A percentile compares a stretch with the other conserved stretches of the same genome.
These are phyloP conservation scores for Haemorhous mexicanus DNA, from an alignment of 2,113 vertebrate species.

Conservation along the genomic window DNA sequence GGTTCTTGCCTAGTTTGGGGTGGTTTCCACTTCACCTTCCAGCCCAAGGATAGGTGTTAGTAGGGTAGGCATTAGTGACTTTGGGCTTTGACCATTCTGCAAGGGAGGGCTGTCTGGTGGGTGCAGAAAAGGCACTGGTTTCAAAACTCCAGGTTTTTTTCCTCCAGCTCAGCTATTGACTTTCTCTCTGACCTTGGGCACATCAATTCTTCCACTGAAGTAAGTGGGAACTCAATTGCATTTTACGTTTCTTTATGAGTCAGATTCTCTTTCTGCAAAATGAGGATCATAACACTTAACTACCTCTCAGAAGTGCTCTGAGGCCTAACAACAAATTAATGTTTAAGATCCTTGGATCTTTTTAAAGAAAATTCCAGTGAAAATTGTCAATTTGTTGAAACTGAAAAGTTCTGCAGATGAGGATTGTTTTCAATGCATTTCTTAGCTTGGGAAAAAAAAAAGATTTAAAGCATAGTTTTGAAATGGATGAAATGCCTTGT, in stretches of 20 bases:
- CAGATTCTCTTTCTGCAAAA: conserved; percentile 61
- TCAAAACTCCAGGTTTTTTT: background rate
- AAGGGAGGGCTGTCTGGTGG: background rate
- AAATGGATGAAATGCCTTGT: conserved; percentile 25
- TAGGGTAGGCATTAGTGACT: background rate
- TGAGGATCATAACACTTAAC: conserved; percentile 65
- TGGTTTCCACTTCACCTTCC: background rate
- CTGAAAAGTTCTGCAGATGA: conserved; percentile 29
- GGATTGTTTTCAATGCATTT: conserved; percentile 28
- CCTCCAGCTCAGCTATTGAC: conserved; percentile 2
- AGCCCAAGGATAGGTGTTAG: background rate
- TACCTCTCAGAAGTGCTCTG: conserved; percentile 49
- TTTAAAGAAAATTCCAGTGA: conserved; percentile 8
- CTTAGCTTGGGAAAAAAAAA: background rate
- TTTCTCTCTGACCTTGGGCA: conserved; percentile 52
- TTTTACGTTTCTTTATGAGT: conserved; percentile 60
- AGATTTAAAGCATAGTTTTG: conserved; percentile 28
- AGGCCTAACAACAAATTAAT: conserved; percentile 64
- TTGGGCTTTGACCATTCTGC: background rate
- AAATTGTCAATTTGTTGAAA: conserved; percentile 37
- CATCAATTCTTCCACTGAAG: conserved; percentile 48
- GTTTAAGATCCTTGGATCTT: conserved; percentile 28
- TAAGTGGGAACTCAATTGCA: conserved; percentile 55
- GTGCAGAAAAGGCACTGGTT: background rate
- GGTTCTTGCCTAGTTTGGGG: background rate